phyloP scores from a whole-genome alignment of 2,113 vertebrate genomes.

The Acrocephalus kingi region DNA sequence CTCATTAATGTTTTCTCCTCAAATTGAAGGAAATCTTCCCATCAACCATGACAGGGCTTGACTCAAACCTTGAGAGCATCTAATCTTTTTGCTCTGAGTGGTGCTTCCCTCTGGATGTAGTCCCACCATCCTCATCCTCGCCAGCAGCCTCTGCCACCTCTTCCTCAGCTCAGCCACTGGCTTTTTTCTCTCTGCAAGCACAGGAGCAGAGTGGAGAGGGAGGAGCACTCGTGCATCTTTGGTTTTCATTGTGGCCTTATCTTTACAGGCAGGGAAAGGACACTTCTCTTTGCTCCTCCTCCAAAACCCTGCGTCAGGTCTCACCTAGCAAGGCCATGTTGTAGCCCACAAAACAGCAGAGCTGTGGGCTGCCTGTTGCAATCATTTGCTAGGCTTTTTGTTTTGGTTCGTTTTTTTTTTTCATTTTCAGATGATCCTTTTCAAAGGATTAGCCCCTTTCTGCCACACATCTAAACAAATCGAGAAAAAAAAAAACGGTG shows the following conservation, averaged over 20 bases:
- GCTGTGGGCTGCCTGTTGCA: neutral
- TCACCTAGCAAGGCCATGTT: neutral
- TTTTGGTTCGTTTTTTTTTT: too few species aligned
- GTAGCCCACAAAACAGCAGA: neutral
- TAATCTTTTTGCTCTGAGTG: neutral
- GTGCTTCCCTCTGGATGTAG: neutral
- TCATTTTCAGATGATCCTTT: neutral
- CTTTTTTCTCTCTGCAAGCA: neutral
- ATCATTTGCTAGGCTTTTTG: neutral
- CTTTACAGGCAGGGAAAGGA: neutral
- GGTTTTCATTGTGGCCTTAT: neutral
- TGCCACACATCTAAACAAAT: neutral
- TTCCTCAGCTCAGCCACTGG: neutral
- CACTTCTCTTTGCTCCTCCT: neutral
- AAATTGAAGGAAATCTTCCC: neutral
- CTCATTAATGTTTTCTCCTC: neutral
- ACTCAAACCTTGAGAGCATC: neutral
- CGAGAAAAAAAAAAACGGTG: fast-evolving
- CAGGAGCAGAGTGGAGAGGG: neutral
- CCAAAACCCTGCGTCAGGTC: neutral
- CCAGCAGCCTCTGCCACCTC: neutral
- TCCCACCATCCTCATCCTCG: neutral
- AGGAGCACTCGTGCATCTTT: neutral
- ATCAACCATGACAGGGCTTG: neutral
- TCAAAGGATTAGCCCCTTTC: neutral